Percentiles rank a stretch among this genome's conserved stretches.
Evolutionary conservation across 2,113 vertebrate species (phyloP).

Genomic region (Ictalurus punctatus): DNA sequence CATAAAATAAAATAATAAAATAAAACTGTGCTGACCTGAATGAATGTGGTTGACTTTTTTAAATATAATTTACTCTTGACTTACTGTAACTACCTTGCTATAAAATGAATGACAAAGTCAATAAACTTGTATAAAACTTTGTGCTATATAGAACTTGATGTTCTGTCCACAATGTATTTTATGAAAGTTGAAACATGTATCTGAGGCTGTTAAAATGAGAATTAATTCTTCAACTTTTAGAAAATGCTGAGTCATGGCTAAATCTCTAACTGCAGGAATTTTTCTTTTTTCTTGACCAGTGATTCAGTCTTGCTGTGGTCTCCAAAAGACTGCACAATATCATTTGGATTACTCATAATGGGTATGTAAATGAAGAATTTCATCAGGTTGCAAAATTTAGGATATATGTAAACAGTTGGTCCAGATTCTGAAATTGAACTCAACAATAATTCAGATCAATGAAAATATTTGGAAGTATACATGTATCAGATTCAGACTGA

Average conservation of each 20-base stretch:
- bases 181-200: background rate
- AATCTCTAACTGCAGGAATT: background rate
- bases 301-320: background rate
- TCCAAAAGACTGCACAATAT: background rate
- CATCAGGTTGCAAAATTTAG: background rate
- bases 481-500: background rate
- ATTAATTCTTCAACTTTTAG: background rate
- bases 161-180: background rate
- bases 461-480: background rate
- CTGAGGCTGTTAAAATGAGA: background rate
- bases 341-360: background rate
- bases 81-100: background rate
- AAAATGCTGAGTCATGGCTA: background rate
- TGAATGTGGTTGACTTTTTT: background rate
- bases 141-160: background rate
- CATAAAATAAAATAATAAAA: background rate
- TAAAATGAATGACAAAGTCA: background rate
- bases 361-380: background rate
- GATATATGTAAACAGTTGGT: background rate
- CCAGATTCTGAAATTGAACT: background rate
- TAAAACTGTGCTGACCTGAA: background rate
- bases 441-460: background rate
- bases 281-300: background rate
- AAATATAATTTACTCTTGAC: background rate
- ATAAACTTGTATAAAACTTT: background rate